Evolutionary conservation across 2,797 vertebrate species (phyloP).

Genomic region (Schizothorax lantsangensis): DNA sequence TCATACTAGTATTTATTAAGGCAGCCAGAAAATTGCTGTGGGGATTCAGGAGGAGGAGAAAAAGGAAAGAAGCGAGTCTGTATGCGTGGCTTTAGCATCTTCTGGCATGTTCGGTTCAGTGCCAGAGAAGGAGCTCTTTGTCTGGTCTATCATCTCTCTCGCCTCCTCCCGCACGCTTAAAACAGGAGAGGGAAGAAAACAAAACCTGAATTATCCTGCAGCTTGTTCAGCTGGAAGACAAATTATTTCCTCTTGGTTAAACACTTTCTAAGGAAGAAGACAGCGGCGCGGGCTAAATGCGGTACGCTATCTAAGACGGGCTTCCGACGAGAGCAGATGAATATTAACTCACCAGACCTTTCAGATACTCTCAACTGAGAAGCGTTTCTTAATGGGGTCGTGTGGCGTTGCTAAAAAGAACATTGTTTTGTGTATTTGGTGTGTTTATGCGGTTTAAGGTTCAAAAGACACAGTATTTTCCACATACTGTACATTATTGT

Average conservation of each 20-base stretch:
- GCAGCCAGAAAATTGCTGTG: slow-evolving; percentile 38
- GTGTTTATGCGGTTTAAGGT: no score
- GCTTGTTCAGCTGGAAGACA: slow-evolving; percentile 63
- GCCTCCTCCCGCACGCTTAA: slow-evolving; percentile 23
- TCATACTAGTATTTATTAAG: slow-evolving; percentile 46
- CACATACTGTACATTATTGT: no score
- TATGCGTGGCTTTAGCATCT: slow-evolving; percentile 27
- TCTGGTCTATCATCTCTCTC: slow-evolving; percentile 51
- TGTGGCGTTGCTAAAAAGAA: no score
- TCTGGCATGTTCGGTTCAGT: slow-evolving; percentile 37
- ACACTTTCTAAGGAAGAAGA: slow-evolving; percentile 57
- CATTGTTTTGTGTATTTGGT: no score
- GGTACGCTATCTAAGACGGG: slow-evolving; percentile 33
- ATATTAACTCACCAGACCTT: slow-evolving; percentile 14
- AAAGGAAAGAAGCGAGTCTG: slow-evolving; percentile 6
- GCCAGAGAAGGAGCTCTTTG: slow-evolving; percentile 48
- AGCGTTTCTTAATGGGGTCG: background rate
- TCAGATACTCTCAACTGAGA: background rate
- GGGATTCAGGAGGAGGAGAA: slow-evolving; percentile 25
- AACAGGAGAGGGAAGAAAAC: slow-evolving; percentile 52
- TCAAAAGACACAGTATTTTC: no score
- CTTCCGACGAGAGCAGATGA: slow-evolving; percentile 23
- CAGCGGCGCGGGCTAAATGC: slow-evolving; percentile 44
- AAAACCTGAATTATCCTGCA: slow-evolving; percentile 60
- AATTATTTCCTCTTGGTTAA: slow-evolving; percentile 62